These are phyloP conservation scores for Drosophila mercatorum DNA, from an alignment of 2,888 invertebrate genomes.

Conservation along the genomic window DNA sequence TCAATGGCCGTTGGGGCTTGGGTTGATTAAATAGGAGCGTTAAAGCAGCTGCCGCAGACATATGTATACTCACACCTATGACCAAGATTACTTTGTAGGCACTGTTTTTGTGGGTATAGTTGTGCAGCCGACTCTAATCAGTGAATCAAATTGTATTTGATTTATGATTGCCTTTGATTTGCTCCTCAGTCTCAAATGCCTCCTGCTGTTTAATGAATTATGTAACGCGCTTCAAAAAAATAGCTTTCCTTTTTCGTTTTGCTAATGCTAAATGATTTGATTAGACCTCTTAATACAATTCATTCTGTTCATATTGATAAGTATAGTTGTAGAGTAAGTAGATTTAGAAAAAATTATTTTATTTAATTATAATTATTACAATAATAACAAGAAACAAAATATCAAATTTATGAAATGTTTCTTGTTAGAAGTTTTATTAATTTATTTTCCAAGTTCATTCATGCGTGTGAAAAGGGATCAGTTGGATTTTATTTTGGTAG, in stretches of 20 bases:
- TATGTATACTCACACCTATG: conserved; percentile 5
- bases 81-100: neutral
- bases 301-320: neutral
- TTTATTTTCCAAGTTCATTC: conserved; percentile 5
- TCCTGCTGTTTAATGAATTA: conserved; percentile 64
- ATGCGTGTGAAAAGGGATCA: conserved; percentile 19
- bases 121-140: conserved; percentile 55
- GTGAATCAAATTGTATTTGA: conserved; percentile 71
- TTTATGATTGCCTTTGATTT: conserved; percentile 70
- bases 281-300: neutral
- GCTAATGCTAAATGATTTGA: conserved; percentile 3
- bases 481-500: conserved; percentile 6
- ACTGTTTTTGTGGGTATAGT: conserved; percentile 14
- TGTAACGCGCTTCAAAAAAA: conserved; percentile 42
- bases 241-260: neutral
- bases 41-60: conserved; percentile 48
- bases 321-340: neutral
- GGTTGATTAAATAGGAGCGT: conserved; percentile 72
- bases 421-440: neutral
- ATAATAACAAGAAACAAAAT: neutral
- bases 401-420: conserved; percentile 17
- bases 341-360: neutral
- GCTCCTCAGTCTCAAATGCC: conserved; percentile 24
- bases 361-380: neutral
- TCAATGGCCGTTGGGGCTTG: conserved; percentile 56